These are phyloP conservation scores for Cricetomys ansorgei DNA, from an alignment of 2,113 vertebrate genomes.

Conservation along the genomic window DNA sequence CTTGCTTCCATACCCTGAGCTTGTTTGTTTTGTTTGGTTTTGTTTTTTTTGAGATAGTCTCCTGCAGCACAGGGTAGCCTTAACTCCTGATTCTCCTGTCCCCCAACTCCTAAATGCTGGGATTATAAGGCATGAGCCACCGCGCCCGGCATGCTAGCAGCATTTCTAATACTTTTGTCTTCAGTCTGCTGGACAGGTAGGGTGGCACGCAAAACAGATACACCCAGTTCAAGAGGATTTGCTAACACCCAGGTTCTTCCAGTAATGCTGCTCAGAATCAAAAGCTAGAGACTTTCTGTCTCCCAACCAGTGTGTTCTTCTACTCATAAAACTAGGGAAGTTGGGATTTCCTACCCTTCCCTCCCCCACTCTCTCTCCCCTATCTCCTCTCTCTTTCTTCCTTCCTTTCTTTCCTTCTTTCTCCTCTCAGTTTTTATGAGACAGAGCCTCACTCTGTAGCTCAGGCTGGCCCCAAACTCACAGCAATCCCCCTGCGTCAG, in stretches of 20 bases:
- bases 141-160: not conserved
- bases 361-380: not conserved
- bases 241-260: slow-evolving; percentile 55
- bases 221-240: slow-evolving; percentile 52
- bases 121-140: not conserved
- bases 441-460: not conserved
- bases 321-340: not conserved
- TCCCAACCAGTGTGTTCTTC: not conserved
- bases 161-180: slow-evolving; percentile 26
- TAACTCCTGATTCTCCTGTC: not conserved
- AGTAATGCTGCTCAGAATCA: slow-evolving; percentile 41
- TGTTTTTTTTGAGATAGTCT: not conserved
- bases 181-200: not conserved
- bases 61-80: not conserved
- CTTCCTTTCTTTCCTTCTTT: not conserved
- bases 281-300: slow-evolving; percentile 48
- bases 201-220: slow-evolving; percentile 47
- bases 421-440: not conserved
- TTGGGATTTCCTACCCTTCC: not conserved
- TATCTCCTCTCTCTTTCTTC: not conserved
- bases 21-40: not conserved
- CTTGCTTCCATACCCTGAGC: slow-evolving; percentile 5
- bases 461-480: not conserved
- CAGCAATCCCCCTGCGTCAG: not conserved
- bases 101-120: not conserved